Evolutionary conservation across 2,888 invertebrate species (phyloP), one percentile per base, ranked within the genome.

Genomic region (Salpingus planirostris): DNA sequence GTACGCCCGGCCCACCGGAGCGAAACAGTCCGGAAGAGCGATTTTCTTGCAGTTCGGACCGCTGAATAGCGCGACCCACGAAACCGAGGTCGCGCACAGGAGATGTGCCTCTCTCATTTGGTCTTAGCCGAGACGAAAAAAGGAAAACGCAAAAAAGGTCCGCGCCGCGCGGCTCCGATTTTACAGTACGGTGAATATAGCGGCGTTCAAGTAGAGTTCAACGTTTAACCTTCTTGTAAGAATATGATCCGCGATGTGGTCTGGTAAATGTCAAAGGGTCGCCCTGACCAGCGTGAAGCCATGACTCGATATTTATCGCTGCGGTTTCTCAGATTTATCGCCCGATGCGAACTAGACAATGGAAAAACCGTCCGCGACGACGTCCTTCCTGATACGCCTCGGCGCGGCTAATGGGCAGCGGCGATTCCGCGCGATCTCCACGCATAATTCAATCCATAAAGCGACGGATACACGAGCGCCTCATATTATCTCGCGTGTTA

Each of bases 1-100:
- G 42, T 46, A 40, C 41, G 39, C 26, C n/a, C n/a, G n/a, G n/a
- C n/a, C 40, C 51, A 51, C 35, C 52, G 46, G 42, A 45, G 55
- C 52, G 54, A 54, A 55, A 50, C 55, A 50, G 51, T 43, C 46
- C 53, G 55, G 57, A 57, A 57, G 55, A 57, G 38, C 51, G 54
- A 44, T 55, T 55, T 55, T 44, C 41, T 42, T 44, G 28, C 29
- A 28, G 28, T 28, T 28, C 23, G 27, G 37, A 37, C 38, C 38
- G 25, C 22, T 24, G 34, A 38, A 29, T 8, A 8, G 5, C 18
- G 5, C 5, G 5, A 6, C 18, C 18, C 8, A 6, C 18, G 18
- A 18, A 5, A 5, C 8, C 5, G 18, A 18, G 18, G 18, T 18
- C 18, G 18, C 18, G n/a, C n/a, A n/a, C n/a, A 5, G 18, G 18